Evolutionary conservation across 2,797 vertebrate species (phyloP).

Genomic region (Phoeniculus purpureus): DNA sequence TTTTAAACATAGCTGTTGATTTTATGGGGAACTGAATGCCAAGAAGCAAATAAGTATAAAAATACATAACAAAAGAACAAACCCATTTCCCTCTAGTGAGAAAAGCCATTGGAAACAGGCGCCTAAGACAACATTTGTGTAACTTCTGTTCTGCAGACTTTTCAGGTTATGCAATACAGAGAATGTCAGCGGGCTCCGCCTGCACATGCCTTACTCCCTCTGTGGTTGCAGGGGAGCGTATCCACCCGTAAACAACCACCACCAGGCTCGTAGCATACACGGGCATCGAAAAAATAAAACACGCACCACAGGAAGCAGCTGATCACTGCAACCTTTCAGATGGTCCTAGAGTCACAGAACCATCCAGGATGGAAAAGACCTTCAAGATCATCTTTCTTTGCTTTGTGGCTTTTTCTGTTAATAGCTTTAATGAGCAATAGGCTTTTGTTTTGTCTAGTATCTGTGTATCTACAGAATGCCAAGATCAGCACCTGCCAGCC

Average conservation of each 20-base stretch:
- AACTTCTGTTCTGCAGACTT: not conserved
- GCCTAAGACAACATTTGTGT: not conserved
- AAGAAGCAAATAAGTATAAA: conserved; percentile 20
- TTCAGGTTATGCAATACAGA: not conserved
- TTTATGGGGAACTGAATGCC: conserved; percentile 28
- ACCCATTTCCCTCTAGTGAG: not conserved
- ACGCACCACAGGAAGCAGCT: not conserved
- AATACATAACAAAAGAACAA: not conserved
- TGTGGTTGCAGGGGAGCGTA: not conserved
- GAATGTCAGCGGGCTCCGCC: not conserved
- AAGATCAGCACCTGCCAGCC: not conserved
- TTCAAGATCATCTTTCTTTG: not conserved
- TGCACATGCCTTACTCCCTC: not conserved
- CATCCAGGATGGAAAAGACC: no score
- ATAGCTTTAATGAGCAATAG: not conserved
- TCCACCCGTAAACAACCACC: not conserved
- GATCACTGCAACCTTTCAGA: not conserved
- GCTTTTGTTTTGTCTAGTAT: not conserved
- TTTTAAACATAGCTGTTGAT: conserved; percentile 28
- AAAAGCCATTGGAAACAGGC: not conserved
- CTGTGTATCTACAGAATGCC: not conserved
- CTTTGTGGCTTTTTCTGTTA: not conserved
- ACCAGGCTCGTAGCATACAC: not conserved
- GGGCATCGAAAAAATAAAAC: not conserved
- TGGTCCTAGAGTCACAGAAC: not conserved